Evolutionary conservation across 2,888 invertebrate genomes (phyloP), one percentile per base, ranked within the genome.

Genomic region (Sphinx pinastri): DNA sequence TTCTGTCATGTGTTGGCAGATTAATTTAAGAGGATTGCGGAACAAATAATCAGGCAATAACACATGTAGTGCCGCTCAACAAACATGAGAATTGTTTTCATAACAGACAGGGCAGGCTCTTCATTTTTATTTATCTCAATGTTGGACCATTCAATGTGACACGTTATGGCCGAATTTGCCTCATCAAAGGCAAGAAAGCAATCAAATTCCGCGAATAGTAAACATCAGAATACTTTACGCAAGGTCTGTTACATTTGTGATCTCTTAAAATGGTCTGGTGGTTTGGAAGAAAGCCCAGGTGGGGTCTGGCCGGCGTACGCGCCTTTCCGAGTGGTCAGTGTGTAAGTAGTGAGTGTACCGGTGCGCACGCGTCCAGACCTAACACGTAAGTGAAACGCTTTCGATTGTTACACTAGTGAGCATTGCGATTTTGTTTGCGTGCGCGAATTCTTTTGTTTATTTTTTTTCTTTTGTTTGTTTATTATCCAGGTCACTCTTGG

Each of bases 291-390:
- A 81, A 81, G 81, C 80, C 78, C 79, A 63, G 79, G 81, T 79
- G 84, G 83, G 83, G 83, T 73, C 47, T 72, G 69, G 72, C 69
- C 68, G 71, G 78, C 74, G 76, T 75, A 71, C 71, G 73, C 75
- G 67, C 67, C 67, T 60, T 70, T 49, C 13, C 47, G 19, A 47
- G 68, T 74, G 73, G 75, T 74, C 84, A 84, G 84, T 84, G 81
- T 81, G 82, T 80, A 78, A 73, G 78, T 80, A 73, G 78, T 74
- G 71, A 72, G 78, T 75, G 75, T 76, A 75, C 72, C 78, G 77
- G 83, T 79, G 82, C 81, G 84, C 79, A 71, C 81, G 84, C 79
- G 79, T 79, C 73, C 76, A 76, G 75, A 78, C 76, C 71, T 77
- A 72, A 76, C 76, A 75, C 79, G 84, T 84, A 84, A 84, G 84